Evolutionary conservation across 2,113 vertebrate species (phyloP).

Genomic region (Sorex araneus): DNA sequence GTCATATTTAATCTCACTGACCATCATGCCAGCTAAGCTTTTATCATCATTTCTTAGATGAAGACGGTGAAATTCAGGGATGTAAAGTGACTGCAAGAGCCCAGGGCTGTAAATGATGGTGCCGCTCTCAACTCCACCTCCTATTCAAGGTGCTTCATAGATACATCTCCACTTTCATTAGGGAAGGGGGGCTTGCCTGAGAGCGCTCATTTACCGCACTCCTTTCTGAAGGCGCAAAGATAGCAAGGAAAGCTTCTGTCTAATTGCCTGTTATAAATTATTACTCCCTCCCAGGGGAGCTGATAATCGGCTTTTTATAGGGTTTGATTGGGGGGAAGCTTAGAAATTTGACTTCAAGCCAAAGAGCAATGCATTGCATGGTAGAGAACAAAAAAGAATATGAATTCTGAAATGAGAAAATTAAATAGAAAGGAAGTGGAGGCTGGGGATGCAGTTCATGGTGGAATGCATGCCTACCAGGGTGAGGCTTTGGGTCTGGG

Average conservation of each 20-base stretch:
- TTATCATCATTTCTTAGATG: background rate
- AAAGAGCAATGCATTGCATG: slow-evolving; percentile 5
- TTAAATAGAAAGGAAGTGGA: slow-evolving; percentile 23
- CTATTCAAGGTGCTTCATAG: background rate
- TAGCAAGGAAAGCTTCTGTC: background rate
- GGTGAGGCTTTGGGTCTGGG: too few relatives aligned
- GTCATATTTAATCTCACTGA: background rate
- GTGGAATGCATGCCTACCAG: too few relatives aligned
- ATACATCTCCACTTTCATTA: background rate
- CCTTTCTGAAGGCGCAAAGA: background rate
- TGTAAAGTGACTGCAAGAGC: background rate
- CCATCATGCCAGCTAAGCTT: background rate
- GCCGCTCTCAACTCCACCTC: background rate
- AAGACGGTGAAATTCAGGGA: background rate
- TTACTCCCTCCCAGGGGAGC: background rate
- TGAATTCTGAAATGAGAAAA: slow-evolving; percentile 24
- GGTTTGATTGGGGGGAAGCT: background rate
- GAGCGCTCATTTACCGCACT: background rate
- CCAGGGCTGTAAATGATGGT: too few relatives aligned
- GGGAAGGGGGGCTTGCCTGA: background rate
- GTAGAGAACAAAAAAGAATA: slow-evolving; percentile 42
- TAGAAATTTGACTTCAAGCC: slow-evolving; percentile 6
- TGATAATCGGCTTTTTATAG: slow-evolving; percentile 40
- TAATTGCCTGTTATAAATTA: slow-evolving; percentile 2
- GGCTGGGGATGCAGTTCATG: background rate